Conservation (phyloP, 2,797 vertebrate species). For the Poeciliopsis presidionis region DNA sequence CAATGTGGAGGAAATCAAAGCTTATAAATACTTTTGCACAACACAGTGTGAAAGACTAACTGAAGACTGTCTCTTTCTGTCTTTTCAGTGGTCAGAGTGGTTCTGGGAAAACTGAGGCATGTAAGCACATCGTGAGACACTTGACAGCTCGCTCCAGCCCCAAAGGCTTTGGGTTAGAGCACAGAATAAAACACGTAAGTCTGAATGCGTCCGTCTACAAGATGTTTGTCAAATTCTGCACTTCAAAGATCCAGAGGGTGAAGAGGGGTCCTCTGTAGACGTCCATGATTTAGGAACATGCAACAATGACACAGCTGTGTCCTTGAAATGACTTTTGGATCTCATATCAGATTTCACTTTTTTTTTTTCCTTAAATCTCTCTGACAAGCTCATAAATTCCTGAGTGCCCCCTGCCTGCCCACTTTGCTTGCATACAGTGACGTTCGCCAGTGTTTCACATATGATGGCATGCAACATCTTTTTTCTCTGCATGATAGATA, state of each 20-base stretch:
- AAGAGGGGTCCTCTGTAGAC: not conserved
- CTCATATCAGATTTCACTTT: not conserved
- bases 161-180: conserved; percentile 83
- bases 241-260: not conserved
- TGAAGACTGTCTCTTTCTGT: conserved; percentile 6
- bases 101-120: conserved; percentile 92
- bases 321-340: not conserved
- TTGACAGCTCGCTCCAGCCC: conserved; percentile 83
- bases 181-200: conserved; percentile 92
- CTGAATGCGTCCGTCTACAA: conserved; percentile 4
- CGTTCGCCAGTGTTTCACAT: not conserved
- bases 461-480: not conserved
- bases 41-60: conserved; percentile 1
- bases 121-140: conserved; percentile 91
- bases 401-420: not conserved
- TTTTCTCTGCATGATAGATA: conserved; percentile 2
- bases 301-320: not conserved
- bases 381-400: not conserved
- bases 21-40: not conserved
- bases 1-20: not conserved
- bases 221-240: conserved; percentile 5
- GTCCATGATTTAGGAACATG: not conserved
- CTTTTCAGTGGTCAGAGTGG: conserved; percentile 90
- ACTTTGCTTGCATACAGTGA: not conserved
- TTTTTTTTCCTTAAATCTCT: conserved; percentile 14